Evolutionary conservation across 2,888 invertebrate species (phyloP), one percentile per base, ranked within the genome.

Genomic region (Blera fallax): DNA sequence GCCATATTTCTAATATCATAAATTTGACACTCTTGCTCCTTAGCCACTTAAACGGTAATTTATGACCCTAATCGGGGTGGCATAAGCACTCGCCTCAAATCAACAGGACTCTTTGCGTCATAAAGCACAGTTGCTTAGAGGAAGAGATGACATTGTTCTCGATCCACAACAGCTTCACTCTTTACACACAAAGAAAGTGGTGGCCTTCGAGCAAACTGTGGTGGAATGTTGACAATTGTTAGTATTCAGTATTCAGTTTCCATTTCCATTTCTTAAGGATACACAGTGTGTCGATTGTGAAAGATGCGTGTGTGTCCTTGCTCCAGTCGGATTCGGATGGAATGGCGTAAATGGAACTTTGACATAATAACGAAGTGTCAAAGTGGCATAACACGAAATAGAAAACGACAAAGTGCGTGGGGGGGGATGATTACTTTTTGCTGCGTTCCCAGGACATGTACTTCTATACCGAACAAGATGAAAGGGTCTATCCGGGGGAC

Each of bases 291-390:
- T 73, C 58, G 50, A 27, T 56, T 37, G 45, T 67, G 69, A 80
- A 60, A 45, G 81, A 81, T 81, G 43, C 70, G 76, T 64, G 32
- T 65, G 69, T 65, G 72, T 37, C 72, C 64, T 65, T 72, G 60
- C 29, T 14, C n/a, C 6, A 27, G 37, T 16, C 21, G 7, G 14
- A 14, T 14, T 29, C 10, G 32, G 8, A 11, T 32, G 16, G 62
- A 60, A 45, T 54, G 62, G 37, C 37, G 54, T 56, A 52, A 78
- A 67, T 62, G 83, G 54, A 69, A 70, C 43, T 74, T 69, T 64
- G 74, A 79, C 69, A 84, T 69, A 69, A 78, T 79, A 79, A 84
- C 73, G 74, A 84, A 79, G 84, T 84, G 84, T 74, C 74, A 84
- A 79, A 79, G 79, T 64, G 43, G 56, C 67, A 84, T 69, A 64